phyloP scores from a whole-genome alignment of 64 coral and sea anemone species.

The Catalaphyllia jardinei region DNA sequence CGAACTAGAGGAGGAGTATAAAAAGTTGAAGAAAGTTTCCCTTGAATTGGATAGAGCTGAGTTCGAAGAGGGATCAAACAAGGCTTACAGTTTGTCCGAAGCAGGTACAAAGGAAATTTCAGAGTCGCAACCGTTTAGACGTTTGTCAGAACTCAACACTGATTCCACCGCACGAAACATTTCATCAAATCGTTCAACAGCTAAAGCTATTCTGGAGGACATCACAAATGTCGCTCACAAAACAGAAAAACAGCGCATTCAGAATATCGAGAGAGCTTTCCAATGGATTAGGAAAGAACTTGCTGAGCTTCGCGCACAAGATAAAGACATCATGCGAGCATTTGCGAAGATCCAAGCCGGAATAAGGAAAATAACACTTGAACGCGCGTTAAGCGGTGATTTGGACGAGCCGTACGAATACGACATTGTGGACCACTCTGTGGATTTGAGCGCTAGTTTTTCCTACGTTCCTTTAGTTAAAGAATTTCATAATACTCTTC shows the following conservation, averaged over 20 bases:
- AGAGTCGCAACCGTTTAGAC: neutral
- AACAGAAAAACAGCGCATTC: constrained; percentile 51
- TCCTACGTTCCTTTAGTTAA: constrained; percentile 21
- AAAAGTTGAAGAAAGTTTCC: constrained; percentile 47
- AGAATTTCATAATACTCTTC: neutral
- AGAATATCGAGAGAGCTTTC: constrained; percentile 58
- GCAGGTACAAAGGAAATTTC: neutral
- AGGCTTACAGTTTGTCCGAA: neutral
- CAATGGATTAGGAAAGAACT: constrained; percentile 77
- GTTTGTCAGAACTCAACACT: constrained; percentile 8
- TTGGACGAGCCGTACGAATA: constrained; percentile 32
- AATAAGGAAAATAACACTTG: constrained; percentile 63
- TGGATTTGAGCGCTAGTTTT: constrained; percentile 28
- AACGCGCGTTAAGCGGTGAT: constrained; percentile 11
- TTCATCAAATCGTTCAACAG: constrained; percentile 26
- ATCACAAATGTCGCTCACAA: constrained; percentile 40
- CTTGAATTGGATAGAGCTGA: constrained; percentile 37
- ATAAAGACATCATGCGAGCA: constrained; percentile 77
- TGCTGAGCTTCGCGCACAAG: constrained; percentile 63
- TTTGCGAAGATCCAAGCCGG: constrained; percentile 69
- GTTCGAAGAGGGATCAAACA: neutral
- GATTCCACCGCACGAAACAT: neutral
- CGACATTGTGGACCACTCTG: neutral
- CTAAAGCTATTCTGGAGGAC: constrained; percentile 33
- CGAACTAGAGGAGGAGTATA: constrained; percentile 5